Evolutionary conservation across 30 jellyfish, hydroid and myxozoan genomes (phyloP).

Genomic region (Aurelia sp.): DNA sequence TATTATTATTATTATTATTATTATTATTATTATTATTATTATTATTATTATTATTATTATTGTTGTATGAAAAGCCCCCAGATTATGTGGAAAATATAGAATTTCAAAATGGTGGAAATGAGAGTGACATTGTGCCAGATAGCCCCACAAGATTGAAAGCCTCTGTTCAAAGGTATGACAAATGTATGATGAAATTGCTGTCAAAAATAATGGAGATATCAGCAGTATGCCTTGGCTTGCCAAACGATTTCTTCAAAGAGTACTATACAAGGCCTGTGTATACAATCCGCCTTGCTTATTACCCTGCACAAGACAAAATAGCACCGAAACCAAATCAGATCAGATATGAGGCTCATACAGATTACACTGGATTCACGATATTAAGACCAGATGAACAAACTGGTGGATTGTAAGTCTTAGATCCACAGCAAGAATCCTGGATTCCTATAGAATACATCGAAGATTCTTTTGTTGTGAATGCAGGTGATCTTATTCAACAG

Average conservation of each 20-base stretch:
- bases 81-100: conserved; percentile 35
- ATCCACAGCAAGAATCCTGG: conserved; percentile 19
- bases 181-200: conserved; percentile 5
- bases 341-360: conserved; percentile 61
- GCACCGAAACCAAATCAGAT: conserved; percentile 21
- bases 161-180: conserved; percentile 30
- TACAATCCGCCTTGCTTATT: conserved; percentile 46
- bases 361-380: conserved; percentile 44
- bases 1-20: too few relatives aligned
- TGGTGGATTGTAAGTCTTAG: conserved; percentile 35
- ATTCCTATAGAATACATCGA: conserved; percentile 19
- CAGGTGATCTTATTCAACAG: conserved; percentile 51
- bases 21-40: too few relatives aligned
- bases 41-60: too few relatives aligned
- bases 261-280: conserved; percentile 2
- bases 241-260: conserved; percentile 25
- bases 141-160: conserved; percentile 12
- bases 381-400: conserved; percentile 45
- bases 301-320: conserved; percentile 42
- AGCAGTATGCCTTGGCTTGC: conserved; percentile 48
- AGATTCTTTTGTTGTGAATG: conserved; percentile 40
- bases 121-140: conserved; percentile 27
- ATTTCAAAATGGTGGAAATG: conserved; percentile 31
- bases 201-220: conserved; percentile 46
- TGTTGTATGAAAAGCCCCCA: conserved; percentile 45